These are phyloP conservation scores for Nylanderia fulva DNA, from an alignment of 1,140 invertebrate genomes.

Conservation along the genomic window DNA sequence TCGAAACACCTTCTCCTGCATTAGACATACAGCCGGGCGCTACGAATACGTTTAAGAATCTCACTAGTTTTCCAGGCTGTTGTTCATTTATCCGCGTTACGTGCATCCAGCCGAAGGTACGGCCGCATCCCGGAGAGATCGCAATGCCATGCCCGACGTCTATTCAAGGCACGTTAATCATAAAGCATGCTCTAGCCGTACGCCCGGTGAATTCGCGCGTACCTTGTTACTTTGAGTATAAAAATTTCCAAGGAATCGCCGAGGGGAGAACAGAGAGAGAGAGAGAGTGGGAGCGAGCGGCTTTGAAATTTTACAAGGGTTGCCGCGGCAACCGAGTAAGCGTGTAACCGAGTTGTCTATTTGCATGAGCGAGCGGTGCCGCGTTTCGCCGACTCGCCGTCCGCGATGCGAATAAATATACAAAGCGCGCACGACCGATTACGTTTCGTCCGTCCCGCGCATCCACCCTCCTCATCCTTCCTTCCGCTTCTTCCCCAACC, in stretches of 20 bases:
- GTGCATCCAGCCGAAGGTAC: not conserved
- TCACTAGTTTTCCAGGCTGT: slow-evolving; percentile 1
- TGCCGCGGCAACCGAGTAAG: slow-evolving; percentile 51
- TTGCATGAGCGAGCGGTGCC: slow-evolving; percentile 52
- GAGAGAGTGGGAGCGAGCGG: not conserved
- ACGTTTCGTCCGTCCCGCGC: not conserved
- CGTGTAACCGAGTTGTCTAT: slow-evolving; percentile 60
- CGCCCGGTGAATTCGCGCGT: slow-evolving; percentile 54
- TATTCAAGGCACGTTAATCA: slow-evolving; percentile 60
- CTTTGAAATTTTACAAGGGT: slow-evolving; percentile 53
- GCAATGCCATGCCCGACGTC: slow-evolving; percentile 38
- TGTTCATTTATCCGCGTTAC: slow-evolving; percentile 26
- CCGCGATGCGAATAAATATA: slow-evolving; percentile 32
- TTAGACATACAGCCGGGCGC: not conserved
- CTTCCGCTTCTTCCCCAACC: too few relatives aligned
- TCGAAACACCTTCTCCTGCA: not conserved
- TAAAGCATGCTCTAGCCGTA: slow-evolving; percentile 47
- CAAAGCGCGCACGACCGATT: slow-evolving; percentile 51
- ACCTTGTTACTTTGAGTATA: slow-evolving; percentile 54
- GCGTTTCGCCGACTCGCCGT: slow-evolving; percentile 16
- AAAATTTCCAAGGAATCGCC: slow-evolving; percentile 52
- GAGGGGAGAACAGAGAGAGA: not conserved
- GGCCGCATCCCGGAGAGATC: slow-evolving; percentile 3
- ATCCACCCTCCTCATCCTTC: too few relatives aligned
- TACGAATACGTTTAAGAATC: slow-evolving; percentile 21